Evolutionary conservation across 1,140 invertebrate genomes (phyloP), one percentile per base, ranked within the genome.

Genomic region (Bombus sylvicola): DNA sequence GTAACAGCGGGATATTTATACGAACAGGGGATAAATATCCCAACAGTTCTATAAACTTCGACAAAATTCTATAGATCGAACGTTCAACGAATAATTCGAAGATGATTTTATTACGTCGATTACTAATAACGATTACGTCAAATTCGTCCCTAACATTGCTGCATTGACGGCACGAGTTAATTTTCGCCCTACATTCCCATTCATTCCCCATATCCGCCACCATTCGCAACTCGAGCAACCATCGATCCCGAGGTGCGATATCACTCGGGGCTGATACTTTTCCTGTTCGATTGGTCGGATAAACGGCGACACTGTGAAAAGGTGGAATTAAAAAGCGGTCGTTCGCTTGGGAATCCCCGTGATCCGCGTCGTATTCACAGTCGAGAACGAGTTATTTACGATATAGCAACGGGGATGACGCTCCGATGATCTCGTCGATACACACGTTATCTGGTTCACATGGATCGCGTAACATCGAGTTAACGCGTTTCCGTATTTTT

Each of bases 401-500:
- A 43, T 22, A n/a, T 37, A 6, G 41, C 47, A 10, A 9, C 10
- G 4, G 18, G 15, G 28, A 53, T 62, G 22, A 31, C 28, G 41
- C 66, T 71, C 59, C 59, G 75, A 80, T 71, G 22, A 82, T 83
- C 62, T 82, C n/a, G 22, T 28, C 34, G 31, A 88, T 86, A 83
- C 86, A 83, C 86, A 37, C 18, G 59, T 82, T 89, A 89, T 74
- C 59, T 82, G 53, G 25, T 34, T 22, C 72, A 41, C 28, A 15
- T 37, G 78, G 62, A 64, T 64, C 12, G 47, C 41, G 41, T 78
- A 68, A 88, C 31, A 59, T 39, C 69, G 69, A 66, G 77, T 77
- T 66, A 81, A 81, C 59, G 72, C n/a, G 59, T 62, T 39, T 69
- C 73, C 71, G 34, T 78, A 88, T 77, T 81, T 88, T 76, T 57